Percentiles rank a stretch among this genome's conserved stretches.
Evolutionary conservation across 2,888 invertebrate genomes (phyloP).

Genomic region (Drosophila pseudotakahashii): DNA sequence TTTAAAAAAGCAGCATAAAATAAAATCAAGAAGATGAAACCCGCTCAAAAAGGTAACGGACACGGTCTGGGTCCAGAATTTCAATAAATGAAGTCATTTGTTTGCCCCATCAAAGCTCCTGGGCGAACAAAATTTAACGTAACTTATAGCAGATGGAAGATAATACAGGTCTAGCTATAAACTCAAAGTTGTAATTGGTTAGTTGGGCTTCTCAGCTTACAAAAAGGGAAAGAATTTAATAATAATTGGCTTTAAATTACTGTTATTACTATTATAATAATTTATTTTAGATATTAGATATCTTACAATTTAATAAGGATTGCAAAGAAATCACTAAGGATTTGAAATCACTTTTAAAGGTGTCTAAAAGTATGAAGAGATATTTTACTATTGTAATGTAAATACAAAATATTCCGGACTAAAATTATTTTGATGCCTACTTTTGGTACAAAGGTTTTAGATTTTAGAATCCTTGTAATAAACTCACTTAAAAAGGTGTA

Average conservation of each 20-base stretch:
- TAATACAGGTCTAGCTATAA: conserved; percentile 5
- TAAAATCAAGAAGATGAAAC: conserved; percentile 19
- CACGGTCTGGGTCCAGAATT: conserved; percentile 48
- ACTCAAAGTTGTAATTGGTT: background rate
- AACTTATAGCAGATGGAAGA: conserved; percentile 15
- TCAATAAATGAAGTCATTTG: conserved; percentile 69
- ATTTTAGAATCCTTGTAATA: too few relatives aligned
- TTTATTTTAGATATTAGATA: too few relatives aligned
- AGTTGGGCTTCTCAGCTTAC: background rate
- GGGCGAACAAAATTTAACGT: conserved; percentile 13
- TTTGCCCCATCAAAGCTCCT: background rate
- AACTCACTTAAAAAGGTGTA: too few relatives aligned
- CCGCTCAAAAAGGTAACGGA: conserved; percentile 21
- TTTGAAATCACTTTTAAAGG: too few relatives aligned
- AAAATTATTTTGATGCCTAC: too few relatives aligned
- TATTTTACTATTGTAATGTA: too few relatives aligned
- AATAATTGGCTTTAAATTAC: background rate
- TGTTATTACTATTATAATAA: too few relatives aligned
- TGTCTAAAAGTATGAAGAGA: too few relatives aligned
- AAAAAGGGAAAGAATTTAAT: background rate
- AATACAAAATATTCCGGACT: too few relatives aligned
- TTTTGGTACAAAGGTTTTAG: too few relatives aligned
- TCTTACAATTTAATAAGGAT: too few relatives aligned
- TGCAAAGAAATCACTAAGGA: too few relatives aligned
- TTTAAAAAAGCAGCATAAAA: conserved; percentile 8